Evolutionary conservation across 2,113 vertebrate genomes (phyloP).

Genomic region (Sylvilagus bachmani): DNA sequence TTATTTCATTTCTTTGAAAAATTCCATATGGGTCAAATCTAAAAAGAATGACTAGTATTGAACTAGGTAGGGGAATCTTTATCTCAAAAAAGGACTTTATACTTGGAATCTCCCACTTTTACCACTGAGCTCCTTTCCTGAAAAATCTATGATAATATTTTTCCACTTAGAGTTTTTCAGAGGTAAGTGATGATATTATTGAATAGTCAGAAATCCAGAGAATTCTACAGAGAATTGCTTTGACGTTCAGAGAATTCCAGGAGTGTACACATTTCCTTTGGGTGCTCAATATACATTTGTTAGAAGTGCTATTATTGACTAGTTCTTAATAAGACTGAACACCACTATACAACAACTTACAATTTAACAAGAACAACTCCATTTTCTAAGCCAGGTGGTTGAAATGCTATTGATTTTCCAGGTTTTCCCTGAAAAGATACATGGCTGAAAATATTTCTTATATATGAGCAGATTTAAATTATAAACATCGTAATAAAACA

Average conservation of each 20-base stretch:
- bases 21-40: not conserved
- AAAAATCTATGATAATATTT: conserved; percentile 48
- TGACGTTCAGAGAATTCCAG: conserved; percentile 49
- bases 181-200: conserved; percentile 53
- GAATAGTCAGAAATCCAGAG: conserved; percentile 40
- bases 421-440: conserved; percentile 63
- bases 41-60: not conserved
- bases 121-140: not conserved
- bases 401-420: conserved; percentile 68
- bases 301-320: conserved; percentile 67
- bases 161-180: conserved; percentile 43
- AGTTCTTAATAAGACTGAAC: conserved; percentile 60
- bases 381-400: conserved; percentile 61
- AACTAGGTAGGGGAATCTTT: not conserved
- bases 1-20: conserved; percentile 40
- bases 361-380: conserved; percentile 56
- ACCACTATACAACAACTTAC: conserved; percentile 58
- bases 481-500: conserved; percentile 66
- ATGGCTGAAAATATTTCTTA: conserved; percentile 56
- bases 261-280: conserved; percentile 23
- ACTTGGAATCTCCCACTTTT: not conserved
- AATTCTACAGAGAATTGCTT: conserved; percentile 60
- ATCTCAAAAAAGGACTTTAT: conserved; percentile 12
- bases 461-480: not conserved
- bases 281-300: conserved; percentile 66